These are phyloP conservation scores for Phainopepla nitens DNA, from an alignment of 2,113 vertebrate genomes.

Conservation along the genomic window DNA sequence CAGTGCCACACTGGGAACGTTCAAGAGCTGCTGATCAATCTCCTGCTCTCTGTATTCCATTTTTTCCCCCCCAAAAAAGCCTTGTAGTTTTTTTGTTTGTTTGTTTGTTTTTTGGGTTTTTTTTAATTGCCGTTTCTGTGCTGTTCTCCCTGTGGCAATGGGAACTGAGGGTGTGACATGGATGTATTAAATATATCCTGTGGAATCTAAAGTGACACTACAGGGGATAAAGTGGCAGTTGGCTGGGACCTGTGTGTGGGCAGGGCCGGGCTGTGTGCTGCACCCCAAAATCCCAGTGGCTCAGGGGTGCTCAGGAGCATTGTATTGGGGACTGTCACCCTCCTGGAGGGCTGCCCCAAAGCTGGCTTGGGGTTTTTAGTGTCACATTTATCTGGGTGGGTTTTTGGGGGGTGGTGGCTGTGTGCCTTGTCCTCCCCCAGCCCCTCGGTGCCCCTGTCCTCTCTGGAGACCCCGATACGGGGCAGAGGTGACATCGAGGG, in stretches of 20 bases:
- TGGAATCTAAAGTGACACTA: neutral
- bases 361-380: neutral
- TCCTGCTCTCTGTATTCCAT: fast-evolving
- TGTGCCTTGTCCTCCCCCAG: neutral
- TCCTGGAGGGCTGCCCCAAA: neutral
- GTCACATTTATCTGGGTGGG: neutral
- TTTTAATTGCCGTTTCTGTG: neutral
- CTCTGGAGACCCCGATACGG: neutral
- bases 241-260: neutral
- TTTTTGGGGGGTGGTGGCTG: fast-evolving
- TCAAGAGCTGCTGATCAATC: fast-evolving
- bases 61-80: fast-evolving
- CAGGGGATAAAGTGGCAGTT: neutral
- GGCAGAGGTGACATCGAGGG: neutral
- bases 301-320: fast-evolving
- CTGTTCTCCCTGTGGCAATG: neutral
- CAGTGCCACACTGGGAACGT: neutral
- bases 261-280: neutral
- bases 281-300: neutral
- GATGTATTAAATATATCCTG: neutral
- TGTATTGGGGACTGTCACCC: neutral
- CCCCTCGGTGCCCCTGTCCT: neutral
- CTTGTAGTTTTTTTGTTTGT: neutral
- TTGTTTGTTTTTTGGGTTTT: neutral
- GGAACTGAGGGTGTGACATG: neutral